Evolutionary conservation across 2,113 vertebrate species (phyloP), one percentile per base, ranked within the genome.

Genomic region (Anser brachyrhynchus): DNA sequence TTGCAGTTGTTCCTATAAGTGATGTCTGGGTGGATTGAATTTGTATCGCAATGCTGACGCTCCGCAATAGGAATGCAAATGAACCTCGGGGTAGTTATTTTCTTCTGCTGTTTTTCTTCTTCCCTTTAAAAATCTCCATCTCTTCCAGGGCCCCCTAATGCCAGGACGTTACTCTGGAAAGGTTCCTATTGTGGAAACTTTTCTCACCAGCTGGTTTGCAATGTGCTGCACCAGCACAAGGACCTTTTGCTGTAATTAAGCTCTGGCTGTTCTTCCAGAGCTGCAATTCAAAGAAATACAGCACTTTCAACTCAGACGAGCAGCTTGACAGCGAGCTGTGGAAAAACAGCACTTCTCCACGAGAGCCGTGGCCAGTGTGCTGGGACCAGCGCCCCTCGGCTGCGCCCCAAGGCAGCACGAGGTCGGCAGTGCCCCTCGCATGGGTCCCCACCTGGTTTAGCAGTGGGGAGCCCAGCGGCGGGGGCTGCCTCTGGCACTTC

Each of bases 291-390:
- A n/a, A 75, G 78, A 67, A 87, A 93, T 75, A 33, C 35, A 67
- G 84, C 87, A 11, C 77, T 59, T 75, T 9, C 10, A 64, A 54
- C 20, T 14, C 89, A 19, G 49, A 67, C 3, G 87, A 92, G 66
- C 84, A 51, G 91, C 55, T 31, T 26, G 58, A n/a, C 79, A 62
- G 72, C 10, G 6, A 39, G 76, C 1, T 3, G 37, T 13, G 35
- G 22, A 58, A 49, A 76, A 93, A 43, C n/a, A 35, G 10, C 1
- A 0, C 2, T 75, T 80, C 21, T 25, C 20, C 28, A 22, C 5
- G 31, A n/a, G 26, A 75, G 9, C 20, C 37, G 0, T 0, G 18
- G 59, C 31, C 19, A 9, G 0, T 1, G 25, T 9, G 14, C 3
- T 26, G 66, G 28, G 75, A 25, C 2, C 26, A 13, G 29, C 6